phyloP scores from a whole-genome alignment of 2,113 vertebrate species.

The Limnothrissa miodon region DNA sequence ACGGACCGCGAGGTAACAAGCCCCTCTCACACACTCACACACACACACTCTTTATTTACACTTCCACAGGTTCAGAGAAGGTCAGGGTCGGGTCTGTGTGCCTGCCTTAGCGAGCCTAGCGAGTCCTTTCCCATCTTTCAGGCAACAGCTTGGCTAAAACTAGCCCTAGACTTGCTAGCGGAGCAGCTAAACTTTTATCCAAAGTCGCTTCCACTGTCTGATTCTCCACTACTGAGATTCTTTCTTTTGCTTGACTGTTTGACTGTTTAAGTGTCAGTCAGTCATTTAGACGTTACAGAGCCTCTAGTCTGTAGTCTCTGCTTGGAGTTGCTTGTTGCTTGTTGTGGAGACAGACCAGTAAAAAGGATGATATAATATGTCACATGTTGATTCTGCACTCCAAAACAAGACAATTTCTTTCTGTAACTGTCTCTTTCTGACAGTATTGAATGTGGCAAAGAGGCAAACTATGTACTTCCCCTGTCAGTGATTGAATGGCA shows the following conservation, averaged over 20 bases:
- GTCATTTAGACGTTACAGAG: background rate
- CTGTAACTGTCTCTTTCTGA: background rate
- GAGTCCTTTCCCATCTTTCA: background rate
- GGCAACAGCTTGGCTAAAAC: background rate
- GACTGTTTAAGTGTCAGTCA: too few species aligned
- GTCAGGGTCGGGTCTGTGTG: background rate
- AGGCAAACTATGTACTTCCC: background rate
- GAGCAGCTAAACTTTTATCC: background rate
- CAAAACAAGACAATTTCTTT: background rate
- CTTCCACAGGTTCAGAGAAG: background rate
- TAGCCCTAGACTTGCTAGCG: background rate
- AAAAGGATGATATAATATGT: background rate
- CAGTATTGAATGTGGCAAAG: background rate
- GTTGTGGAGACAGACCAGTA: background rate
- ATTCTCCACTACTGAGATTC: too few species aligned
- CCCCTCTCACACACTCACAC: background rate
- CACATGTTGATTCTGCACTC: background rate
- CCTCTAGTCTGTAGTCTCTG: too few species aligned
- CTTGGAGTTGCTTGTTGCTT: background rate
- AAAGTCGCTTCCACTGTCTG: background rate
- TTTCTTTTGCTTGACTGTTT: too few species aligned
- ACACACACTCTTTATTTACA: background rate
- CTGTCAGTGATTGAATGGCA: background rate
- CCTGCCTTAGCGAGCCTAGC: background rate
- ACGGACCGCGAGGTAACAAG: constrained; percentile 89